phyloP scores from a whole-genome alignment of 2,797 vertebrate species.

The Malacoraja senta region DNA sequence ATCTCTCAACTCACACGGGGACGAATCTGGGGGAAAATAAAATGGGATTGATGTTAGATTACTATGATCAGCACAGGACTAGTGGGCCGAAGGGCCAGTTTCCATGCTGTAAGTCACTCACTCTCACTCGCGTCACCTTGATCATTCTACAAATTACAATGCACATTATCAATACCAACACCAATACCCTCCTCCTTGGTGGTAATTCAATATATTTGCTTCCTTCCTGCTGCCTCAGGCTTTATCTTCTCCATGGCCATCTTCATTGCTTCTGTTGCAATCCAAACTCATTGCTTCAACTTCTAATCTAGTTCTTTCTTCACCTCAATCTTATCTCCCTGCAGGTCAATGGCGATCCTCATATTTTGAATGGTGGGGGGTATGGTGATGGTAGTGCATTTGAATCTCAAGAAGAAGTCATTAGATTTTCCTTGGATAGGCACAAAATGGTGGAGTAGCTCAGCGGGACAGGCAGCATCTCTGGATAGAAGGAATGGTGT shows the following conservation, averaged over 20 bases:
- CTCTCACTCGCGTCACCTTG: too few relatives aligned
- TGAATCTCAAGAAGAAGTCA: neutral
- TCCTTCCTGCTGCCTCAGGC: neutral
- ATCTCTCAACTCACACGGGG: too few relatives aligned
- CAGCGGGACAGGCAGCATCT: too few relatives aligned
- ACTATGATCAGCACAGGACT: too few relatives aligned
- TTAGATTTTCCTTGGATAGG: neutral
- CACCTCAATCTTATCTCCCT: neutral
- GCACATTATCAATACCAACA: too few relatives aligned
- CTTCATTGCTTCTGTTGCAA: neutral
- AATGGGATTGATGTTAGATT: too few relatives aligned
- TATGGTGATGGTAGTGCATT: neutral
- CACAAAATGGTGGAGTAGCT: too few relatives aligned
- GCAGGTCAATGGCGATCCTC: neutral
- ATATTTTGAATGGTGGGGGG: neutral
- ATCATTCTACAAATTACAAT: too few relatives aligned
- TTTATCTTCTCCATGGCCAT: neutral
- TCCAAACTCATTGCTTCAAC: neutral
- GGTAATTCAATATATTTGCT: neutral
- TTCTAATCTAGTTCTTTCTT: neutral
- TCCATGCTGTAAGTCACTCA: too few relatives aligned
- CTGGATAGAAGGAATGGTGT: too few relatives aligned
- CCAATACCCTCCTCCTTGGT: neutral
- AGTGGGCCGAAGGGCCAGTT: too few relatives aligned
- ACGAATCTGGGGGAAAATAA: too few relatives aligned